These are phyloP conservation scores for Ataeniobius toweri DNA, from an alignment of 2,797 vertebrate species.

Conservation along the genomic window DNA sequence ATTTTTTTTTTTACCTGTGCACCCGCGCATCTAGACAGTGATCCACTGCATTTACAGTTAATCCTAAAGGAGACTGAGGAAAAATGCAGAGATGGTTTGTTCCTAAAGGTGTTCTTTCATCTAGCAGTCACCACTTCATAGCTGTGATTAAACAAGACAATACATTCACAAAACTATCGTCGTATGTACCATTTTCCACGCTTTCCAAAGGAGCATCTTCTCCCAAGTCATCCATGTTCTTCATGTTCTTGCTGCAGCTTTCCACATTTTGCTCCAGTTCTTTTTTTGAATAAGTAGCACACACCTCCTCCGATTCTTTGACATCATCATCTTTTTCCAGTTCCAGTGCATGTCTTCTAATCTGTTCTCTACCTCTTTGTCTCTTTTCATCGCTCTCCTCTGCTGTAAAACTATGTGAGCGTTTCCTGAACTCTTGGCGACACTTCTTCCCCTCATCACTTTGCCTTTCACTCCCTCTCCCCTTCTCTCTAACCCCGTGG, in stretches of 20 bases:
- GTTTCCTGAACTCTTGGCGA: slow-evolving; percentile 15
- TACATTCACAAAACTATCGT: background rate
- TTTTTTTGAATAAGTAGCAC: background rate
- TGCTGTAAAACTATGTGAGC: slow-evolving; percentile 12
- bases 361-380: slow-evolving; percentile 3
- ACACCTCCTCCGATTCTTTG: slow-evolving; percentile 7
- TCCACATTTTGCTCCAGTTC: slow-evolving; percentile 2
- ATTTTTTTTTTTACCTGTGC: slow-evolving; percentile 74
- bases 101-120: background rate
- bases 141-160: background rate
- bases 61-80: slow-evolving; percentile 82
- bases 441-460: slow-evolving; percentile 14
- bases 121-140: background rate
- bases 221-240: background rate
- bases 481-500: background rate
- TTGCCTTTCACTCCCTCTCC: slow-evolving; percentile 5
- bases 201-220: slow-evolving; percentile 4
- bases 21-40: slow-evolving; percentile 75
- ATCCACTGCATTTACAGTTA: slow-evolving; percentile 89
- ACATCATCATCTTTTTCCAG: slow-evolving; percentile 41
- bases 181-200: slow-evolving; percentile 32
- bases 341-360: slow-evolving; percentile 9
- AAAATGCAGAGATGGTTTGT: slow-evolving; percentile 1
- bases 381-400: slow-evolving; percentile 11
- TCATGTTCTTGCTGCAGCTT: background rate